These are phyloP conservation scores for Zonitis immaculata DNA, from an alignment of 2,888 invertebrate species.

Conservation along the genomic window DNA sequence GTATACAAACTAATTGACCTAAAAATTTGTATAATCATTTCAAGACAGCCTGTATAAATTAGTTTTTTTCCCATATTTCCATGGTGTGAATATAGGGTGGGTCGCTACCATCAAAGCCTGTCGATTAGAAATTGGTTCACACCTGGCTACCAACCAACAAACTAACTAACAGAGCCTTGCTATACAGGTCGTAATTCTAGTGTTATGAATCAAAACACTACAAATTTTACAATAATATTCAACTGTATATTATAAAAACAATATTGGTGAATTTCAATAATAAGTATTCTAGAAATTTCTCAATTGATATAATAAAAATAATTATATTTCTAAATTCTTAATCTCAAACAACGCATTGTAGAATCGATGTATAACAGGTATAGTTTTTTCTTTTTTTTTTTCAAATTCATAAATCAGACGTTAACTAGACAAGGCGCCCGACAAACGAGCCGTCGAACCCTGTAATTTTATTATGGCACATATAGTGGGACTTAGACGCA, in stretches of 20 bases:
- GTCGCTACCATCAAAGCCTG: conserved; percentile 27
- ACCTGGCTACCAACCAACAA: conserved; percentile 25
- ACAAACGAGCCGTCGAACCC: conserved; percentile 45
- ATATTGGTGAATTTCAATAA: no score
- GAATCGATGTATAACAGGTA: background rate
- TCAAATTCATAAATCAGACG: conserved; percentile 40
- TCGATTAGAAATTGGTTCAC: conserved; percentile 32
- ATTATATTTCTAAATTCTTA: no score
- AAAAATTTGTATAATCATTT: no score
- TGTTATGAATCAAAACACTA: background rate
- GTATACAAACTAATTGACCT: no score
- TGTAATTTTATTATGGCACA: conserved; percentile 37
- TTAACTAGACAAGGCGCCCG: conserved; percentile 48
- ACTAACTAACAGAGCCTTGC: background rate
- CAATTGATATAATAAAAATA: no score
- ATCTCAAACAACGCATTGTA: background rate
- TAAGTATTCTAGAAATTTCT: no score
- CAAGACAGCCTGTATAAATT: no score
- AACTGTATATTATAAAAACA: no score
- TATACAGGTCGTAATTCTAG: no score
- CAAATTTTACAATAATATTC: background rate
- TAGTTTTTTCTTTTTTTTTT: conserved; percentile 8
- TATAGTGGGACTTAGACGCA: conserved; percentile 7
- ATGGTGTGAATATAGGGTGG: conserved; percentile 24
- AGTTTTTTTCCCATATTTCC: background rate